Evolutionary conservation across 2,113 vertebrate species (phyloP), one percentile per base, ranked within the genome.

Genomic region (Oncorhynchus keta): DNA sequence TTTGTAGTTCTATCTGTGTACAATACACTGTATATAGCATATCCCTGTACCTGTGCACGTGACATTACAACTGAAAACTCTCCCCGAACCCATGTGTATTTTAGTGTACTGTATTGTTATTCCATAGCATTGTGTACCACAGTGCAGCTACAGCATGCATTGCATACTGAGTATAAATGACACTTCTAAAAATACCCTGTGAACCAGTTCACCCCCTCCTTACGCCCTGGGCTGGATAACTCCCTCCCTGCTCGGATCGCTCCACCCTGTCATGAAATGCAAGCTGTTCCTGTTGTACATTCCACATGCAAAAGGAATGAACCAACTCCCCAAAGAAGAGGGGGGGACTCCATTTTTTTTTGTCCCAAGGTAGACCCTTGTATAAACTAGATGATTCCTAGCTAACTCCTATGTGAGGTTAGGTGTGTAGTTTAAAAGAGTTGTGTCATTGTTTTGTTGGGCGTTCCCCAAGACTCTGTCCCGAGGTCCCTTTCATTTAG

Each of bases 181-280:
- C 78, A 83, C 68, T 75, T 76, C 88, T 92, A 92, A 91, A 93
- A 91, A 93, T 92, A 93, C 80, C 48, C 81, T 2, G 26, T 83
- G 75, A 90, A 92, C 88, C 87, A 82, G 0, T 72, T 91, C 84
- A 81, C 85, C 89, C 79, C 72, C 64, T n/a, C 77, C 71, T 49
- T 76, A 83, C 74, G 73, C 81, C 77, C 76, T 77, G 55, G 65
- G 74, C 87, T 51, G 74, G 85, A 86, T 87, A 85, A 76, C 78
- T 78, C 78, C 78, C 64, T 72, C 73, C 68, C 14, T 32, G 1
- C 64, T n/a, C 16, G 59, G 72, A 85, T 80, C 30, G 81, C 85
- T 89, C 91, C 87, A 88, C 84, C 87, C 85, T 45, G 64, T 86
- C 86, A 88, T 92, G 87, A 89, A 93, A 90, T 83, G 76, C 81